Conservation (phyloP, 2,888 invertebrate species). For the Thereva nobilitata region DNA sequence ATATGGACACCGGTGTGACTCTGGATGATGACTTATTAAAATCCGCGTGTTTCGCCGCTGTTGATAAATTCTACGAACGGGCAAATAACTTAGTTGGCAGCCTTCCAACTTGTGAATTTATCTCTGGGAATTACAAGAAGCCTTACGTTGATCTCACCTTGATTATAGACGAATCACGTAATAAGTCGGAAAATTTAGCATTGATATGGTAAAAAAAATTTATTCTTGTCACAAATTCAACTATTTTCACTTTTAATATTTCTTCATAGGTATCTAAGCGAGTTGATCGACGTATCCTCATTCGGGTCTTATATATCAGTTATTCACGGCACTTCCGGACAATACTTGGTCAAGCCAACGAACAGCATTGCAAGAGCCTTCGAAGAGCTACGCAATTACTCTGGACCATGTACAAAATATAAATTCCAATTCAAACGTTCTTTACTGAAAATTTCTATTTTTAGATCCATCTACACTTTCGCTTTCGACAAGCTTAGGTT, state of each 20-base stretch:
- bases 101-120: constrained; percentile 38
- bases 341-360: constrained; percentile 65
- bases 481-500: constrained; percentile 57
- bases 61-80: constrained; percentile 61
- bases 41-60: constrained; percentile 59
- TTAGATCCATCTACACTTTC: constrained; percentile 44
- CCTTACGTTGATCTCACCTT: constrained; percentile 63
- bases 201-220: constrained; percentile 60
- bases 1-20: constrained; percentile 45
- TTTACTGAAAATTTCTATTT: neutral
- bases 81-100: constrained; percentile 58
- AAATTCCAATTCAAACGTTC: constrained; percentile 46
- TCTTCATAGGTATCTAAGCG: constrained; percentile 60
- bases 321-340: constrained; percentile 66
- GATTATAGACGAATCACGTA: constrained; percentile 65
- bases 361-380: constrained; percentile 61
- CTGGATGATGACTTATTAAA: constrained; percentile 58
- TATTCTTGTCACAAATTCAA: neutral
- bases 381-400: constrained; percentile 55
- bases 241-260: constrained; percentile 3
- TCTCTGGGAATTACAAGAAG: constrained; percentile 44
- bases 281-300: constrained; percentile 63
- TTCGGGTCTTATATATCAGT: constrained; percentile 66
- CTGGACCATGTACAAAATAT: constrained; percentile 56
- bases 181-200: constrained; percentile 62